Evolutionary conservation across 2,113 vertebrate genomes (phyloP), one percentile per base, ranked within the genome.

Genomic region (Gambusia affinis): DNA sequence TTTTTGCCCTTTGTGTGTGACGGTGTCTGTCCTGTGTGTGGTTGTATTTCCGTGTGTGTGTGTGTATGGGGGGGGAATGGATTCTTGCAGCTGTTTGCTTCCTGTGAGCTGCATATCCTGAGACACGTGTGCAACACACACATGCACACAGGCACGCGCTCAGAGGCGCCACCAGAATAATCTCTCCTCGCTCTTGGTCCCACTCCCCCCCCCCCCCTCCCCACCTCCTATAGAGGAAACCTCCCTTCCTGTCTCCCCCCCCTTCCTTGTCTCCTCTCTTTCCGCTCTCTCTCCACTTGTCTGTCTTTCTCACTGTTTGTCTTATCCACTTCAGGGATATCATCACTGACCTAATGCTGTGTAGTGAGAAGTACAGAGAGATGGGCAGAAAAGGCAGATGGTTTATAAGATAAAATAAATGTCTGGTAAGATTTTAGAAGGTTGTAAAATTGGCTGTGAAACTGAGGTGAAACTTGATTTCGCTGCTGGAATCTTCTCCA

Each of bases 101-200:
- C 90, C 91, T 93, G 85, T 91, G 89, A 78, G 65, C 79, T 87
- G 84, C 89, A 90, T 93, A 92, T 93, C 91, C 91, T 92, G 91
- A 90, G 88, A 89, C 82, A 79, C 51, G 81, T 90, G 83, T 76
- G 78, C 75, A 72, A 71, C 62, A 71, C 61, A 80, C 17, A 75
- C 68, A 78, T 78, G 80, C 80, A 76, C 63, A 87, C 71, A 88
- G 57, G 42, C 19, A 69, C 81, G 83, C 71, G 90, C 83, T 91
- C 79, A 79, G 74, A 90, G 94, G 93, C 92, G 92, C 94, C 94
- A 94, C 92, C 86, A 92, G 88, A 86, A 92, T 94, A 95, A 95
- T 94, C 91, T 94, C 83, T 80, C 86, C 87, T 85, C 77, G 87
- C 88, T 84, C 79, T 65, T 80, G 85, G 81, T 81, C 87, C 81